Base-by-base conservation (phyloP, 92 coral and sea anemone genomes). In the Epizoanthus scotinus region DNA sequence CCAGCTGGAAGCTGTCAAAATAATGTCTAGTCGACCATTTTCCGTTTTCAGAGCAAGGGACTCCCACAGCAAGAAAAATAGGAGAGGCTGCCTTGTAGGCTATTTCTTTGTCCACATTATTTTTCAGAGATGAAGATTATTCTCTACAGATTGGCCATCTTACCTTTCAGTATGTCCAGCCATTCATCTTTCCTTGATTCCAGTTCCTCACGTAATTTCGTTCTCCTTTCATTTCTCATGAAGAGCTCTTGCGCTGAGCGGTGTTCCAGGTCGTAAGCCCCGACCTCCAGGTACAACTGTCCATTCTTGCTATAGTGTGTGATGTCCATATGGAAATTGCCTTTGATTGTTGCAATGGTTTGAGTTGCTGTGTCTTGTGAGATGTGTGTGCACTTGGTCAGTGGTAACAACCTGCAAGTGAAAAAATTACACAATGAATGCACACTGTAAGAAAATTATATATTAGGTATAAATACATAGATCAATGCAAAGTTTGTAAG, bases 181-280 rank as follows among this genome's bases (percentile, higher is more conserved):
- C 99, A 95, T 24, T 87, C 86, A 24, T 85, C 87, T 69, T 67
- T 89, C 77, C 84, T 88, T 12, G 73, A 78, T 13, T 85, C 83
- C 52, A 95, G 71, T 66, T 95, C 99, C 78, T 95, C 90, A 38
- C 54, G 87, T n/a, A 95, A 83, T 68, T 91, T 93, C 73, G 90
- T 85, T 60, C 93, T 88, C 82, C 99, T 84, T 73, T 95, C 99
- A 78, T 89, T 90, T 61, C 99, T 86, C 87, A 91, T 81, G 82
- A 95, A 93, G 49, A 95, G 91, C 71, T 95, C 99, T 64, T 91
- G 98, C 3, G 97, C 99, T 26, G 99, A 95, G 40, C 95, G 87
- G 58, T 95, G 92, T 59, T 93, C 99, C 57, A 93, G 73, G 71
- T 95, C 99, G 53, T 93, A 91, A 20, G 92, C 95, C 0, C 99